Conservation (phyloP, 2,797 vertebrate genomes). For the Sebastes trivittatus region DNA sequence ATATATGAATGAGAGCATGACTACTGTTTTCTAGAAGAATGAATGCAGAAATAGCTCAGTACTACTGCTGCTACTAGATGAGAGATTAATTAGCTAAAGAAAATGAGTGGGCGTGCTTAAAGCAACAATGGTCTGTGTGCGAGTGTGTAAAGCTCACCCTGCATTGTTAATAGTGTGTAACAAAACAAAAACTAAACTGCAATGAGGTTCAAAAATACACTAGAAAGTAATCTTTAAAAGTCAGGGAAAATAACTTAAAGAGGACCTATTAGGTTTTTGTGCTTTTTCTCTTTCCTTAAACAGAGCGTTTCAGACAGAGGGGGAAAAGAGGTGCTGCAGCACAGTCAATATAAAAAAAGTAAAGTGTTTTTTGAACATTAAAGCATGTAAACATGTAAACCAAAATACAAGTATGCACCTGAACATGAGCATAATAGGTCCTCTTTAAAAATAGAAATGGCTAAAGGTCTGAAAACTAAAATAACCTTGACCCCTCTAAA, state of each 20-base stretch:
- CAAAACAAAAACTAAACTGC: neutral
- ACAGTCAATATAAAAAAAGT: too few species aligned
- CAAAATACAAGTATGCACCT: too few species aligned
- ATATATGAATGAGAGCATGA: neutral
- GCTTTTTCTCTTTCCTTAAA: too few species aligned
- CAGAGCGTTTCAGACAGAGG: too few species aligned
- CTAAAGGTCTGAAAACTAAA: neutral
- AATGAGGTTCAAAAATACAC: neutral
- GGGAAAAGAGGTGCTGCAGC: too few species aligned
- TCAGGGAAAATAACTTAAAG: too few species aligned
- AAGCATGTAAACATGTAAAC: too few species aligned
- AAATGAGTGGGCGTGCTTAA: neutral
- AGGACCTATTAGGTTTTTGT: too few species aligned
- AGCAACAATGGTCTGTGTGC: neutral
- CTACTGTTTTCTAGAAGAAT: neutral
- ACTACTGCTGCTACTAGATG: neutral
- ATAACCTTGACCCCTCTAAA: too few species aligned
- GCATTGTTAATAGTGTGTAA: neutral
- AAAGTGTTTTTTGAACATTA: too few species aligned
- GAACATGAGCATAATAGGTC: too few species aligned
- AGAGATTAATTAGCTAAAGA: neutral
- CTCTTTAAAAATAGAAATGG: neutral
- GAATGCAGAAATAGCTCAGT: neutral
- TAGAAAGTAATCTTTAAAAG: neutral
- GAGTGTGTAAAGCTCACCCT: neutral